These are phyloP conservation scores for Chaetura pelagica DNA, from an alignment of 2,113 vertebrate genomes.

Conservation along the genomic window DNA sequence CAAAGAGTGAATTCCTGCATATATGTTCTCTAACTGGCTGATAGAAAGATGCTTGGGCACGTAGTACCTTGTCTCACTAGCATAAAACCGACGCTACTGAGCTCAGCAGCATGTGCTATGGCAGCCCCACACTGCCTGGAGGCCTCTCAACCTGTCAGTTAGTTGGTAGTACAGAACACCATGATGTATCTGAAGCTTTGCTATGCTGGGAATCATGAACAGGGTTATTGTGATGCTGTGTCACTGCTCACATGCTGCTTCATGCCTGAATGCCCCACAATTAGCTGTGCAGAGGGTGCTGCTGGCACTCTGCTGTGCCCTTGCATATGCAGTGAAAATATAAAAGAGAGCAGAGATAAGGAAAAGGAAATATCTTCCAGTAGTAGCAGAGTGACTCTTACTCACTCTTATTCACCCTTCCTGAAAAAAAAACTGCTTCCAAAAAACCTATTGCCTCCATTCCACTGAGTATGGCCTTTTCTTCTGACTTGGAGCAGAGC, in stretches of 20 bases:
- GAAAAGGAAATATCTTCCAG: not conserved
- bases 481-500: not conserved
- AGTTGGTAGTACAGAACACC: not conserved
- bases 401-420: not conserved
- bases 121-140: not conserved
- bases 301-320: not conserved
- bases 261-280: not conserved
- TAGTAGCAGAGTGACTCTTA: not conserved
- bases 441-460: rapidly evolving
- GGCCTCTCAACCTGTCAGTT: not conserved
- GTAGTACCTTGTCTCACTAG: not conserved
- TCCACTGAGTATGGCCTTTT: not conserved
- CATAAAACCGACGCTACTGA: rapidly evolving
- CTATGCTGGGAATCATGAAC: not conserved
- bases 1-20: not conserved
- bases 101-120: not conserved
- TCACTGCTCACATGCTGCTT: not conserved
- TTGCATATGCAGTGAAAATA: not conserved
- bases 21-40: not conserved
- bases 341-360: not conserved
- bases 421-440: not conserved
- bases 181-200: not conserved
- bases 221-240: not conserved
- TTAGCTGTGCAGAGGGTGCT: not conserved
- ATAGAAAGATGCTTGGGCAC: not conserved